Base-by-base conservation (phyloP, 2,113 vertebrate genomes). In the Chrysochloris asiatica region DNA sequence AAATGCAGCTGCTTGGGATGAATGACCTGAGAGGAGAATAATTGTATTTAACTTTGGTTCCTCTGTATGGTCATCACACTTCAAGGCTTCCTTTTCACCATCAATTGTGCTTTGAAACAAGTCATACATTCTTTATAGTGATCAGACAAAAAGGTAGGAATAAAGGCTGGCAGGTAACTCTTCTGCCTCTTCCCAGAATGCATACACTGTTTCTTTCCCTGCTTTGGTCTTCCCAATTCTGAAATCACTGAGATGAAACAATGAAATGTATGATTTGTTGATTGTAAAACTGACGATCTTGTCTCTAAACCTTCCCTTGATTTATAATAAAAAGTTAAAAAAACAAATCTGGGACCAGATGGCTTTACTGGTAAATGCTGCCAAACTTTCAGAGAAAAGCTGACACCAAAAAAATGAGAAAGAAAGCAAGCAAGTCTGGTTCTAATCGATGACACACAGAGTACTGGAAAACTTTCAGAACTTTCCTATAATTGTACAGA, bases 1-100 rank as follows among this genome's bases (percentile, higher is more conserved):
- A 85, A 50, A 33, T 4, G 69, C 80, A 92, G 82, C 89, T 88
- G 83, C 92, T 38, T n/a, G 10, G 36, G 38, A n/a, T 84, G 84
- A 87, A 83, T 63, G 54, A 91, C 69, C 67, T 1, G 78, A 80
- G 45, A 92, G 86, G 81, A 81, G 67, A 69, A 79, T 3, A 14
- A 24, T 26, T 8, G 47, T 56, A 21, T 30, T 83, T 80, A n/a
- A 93, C 90, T 83, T 30, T 3, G 86, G 52, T 38, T 54, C 52
- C 43, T 9, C 56, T 71, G 21, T 56, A 48, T 28, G 43, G 63
- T 36, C 82, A 38, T 86, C 82, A 59, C 88, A 69, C 69, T 82
- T 48, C 3, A 0, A 1, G 4, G 17, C 47, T 90, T 19, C 45
- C 88, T 30, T 19, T 4, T 0, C 8, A 26, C 54, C 47, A 59